These are phyloP conservation scores for Phacellophora camtschatica DNA, from an alignment of 30 jellyfish, hydroid and myxozoan genomes.

Conservation along the genomic window DNA sequence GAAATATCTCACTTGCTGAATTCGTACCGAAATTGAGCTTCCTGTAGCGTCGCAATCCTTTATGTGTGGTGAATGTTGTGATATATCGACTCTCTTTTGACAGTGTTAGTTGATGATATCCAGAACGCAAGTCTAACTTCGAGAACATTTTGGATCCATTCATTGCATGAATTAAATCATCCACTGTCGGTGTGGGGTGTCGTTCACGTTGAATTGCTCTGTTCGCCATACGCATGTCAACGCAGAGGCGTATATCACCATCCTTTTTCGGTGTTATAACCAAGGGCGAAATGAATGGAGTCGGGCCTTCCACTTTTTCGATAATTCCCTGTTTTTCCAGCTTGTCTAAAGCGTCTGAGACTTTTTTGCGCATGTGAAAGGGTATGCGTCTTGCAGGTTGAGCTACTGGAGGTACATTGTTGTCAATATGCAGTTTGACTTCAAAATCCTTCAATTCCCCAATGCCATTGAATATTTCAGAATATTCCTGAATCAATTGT, in stretches of 20 bases:
- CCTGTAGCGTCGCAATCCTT: conserved; percentile 18
- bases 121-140: conserved; percentile 8
- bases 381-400: conserved; percentile 57
- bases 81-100: neutral
- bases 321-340: conserved; percentile 55
- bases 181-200: conserved; percentile 23
- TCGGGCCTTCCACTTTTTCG: conserved; percentile 44
- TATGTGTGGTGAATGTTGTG: conserved; percentile 7
- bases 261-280: conserved; percentile 62
- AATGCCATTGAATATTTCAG: neutral
- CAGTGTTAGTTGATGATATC: conserved; percentile 22
- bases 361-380: conserved; percentile 53
- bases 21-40: neutral
- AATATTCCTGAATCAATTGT: neutral
- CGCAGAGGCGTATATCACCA: conserved; percentile 58
- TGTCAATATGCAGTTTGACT: neutral
- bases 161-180: conserved; percentile 8
- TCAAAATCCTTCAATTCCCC: neutral
- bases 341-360: conserved; percentile 20
- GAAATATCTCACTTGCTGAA: too few species aligned
- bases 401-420: conserved; percentile 21
- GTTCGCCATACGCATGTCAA: conserved; percentile 69
- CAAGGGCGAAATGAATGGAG: conserved; percentile 65
- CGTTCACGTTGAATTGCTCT: conserved; percentile 59
- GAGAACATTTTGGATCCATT: conserved; percentile 34